Percentiles rank a stretch among this genome's conserved stretches.
These are phyloP conservation scores for Drosophila pruinosa DNA, from an alignment of 1,140 invertebrate genomes.

Conservation along the genomic window DNA sequence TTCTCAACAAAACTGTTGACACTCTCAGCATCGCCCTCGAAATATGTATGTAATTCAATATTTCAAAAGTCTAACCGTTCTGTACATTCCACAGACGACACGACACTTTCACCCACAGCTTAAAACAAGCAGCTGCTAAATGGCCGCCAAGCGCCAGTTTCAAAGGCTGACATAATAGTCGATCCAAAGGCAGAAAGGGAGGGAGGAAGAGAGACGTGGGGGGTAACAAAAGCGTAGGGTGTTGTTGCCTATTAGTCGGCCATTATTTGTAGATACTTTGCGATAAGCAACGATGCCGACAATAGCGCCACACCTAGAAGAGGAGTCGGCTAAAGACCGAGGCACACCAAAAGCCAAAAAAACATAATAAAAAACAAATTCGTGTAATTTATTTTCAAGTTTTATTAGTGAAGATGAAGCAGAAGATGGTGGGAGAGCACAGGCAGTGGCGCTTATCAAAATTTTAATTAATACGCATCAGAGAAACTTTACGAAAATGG, in stretches of 20 bases:
- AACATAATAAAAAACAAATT: slow-evolving; percentile 64
- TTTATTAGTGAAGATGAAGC: slow-evolving; percentile 55
- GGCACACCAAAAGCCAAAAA: not conserved
- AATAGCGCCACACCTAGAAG: slow-evolving; percentile 61
- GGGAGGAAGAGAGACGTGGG: not conserved
- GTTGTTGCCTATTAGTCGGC: slow-evolving; percentile 68
- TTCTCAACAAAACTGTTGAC: not conserved
- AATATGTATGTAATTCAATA: slow-evolving; percentile 19
- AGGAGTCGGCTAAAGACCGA: slow-evolving; percentile 13
- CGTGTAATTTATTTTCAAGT: slow-evolving; percentile 76
- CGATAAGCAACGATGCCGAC: slow-evolving; percentile 64
- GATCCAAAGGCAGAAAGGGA: slow-evolving; percentile 12
- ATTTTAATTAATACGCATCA: slow-evolving; percentile 80
- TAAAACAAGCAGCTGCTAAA: slow-evolving; percentile 38
- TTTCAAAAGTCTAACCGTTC: slow-evolving; percentile 24
- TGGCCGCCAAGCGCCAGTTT: slow-evolving; percentile 50
- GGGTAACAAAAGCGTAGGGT: slow-evolving; percentile 1
- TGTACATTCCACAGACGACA: slow-evolving; percentile 21
- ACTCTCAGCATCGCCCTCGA: not conserved
- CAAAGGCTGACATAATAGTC: slow-evolving; percentile 59
- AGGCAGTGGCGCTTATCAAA: slow-evolving; percentile 62
- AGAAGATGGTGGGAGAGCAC: not conserved
- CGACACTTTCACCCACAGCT: slow-evolving; percentile 34
- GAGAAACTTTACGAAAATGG: slow-evolving; percentile 68
- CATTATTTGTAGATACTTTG: slow-evolving; percentile 78